These are phyloP conservation scores for Gasterosteus aculeatus DNA, from an alignment of 2,113 vertebrate genomes.

Conservation along the genomic window DNA sequence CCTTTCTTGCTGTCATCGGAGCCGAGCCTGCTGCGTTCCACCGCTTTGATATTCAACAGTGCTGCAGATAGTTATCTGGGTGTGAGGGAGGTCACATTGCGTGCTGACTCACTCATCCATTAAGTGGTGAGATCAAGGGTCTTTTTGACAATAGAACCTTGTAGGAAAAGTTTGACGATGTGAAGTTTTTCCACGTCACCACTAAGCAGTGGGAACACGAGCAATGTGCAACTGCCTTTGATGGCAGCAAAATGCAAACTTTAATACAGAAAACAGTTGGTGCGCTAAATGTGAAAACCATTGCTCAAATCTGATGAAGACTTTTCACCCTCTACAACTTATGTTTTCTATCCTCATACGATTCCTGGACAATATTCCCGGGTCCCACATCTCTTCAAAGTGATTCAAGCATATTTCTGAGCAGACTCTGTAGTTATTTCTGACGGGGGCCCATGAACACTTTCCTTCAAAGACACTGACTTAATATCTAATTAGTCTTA, in stretches of 20 bases:
- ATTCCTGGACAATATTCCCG: neutral
- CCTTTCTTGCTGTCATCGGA: conserved; percentile 13
- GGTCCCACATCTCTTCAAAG: conserved; percentile 1
- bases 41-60: conserved; percentile 45
- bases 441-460: conserved; percentile 3
- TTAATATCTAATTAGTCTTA: conserved; percentile 39
- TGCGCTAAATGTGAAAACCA: neutral
- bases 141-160: conserved; percentile 25
- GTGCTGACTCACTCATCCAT: conserved; percentile 39
- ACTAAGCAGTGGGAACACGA: neutral
- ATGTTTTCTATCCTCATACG: neutral
- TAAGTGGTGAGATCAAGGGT: conserved; percentile 46
- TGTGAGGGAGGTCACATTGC: conserved; percentile 21
- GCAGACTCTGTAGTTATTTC: conserved; percentile 17
- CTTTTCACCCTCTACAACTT: neutral
- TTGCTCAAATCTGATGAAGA: neutral
- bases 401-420: conserved; percentile 11
- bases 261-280: neutral
- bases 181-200: neutral
- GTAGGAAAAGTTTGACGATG: conserved; percentile 20
- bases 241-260: neutral
- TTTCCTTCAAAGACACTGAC: conserved; percentile 18
- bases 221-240: neutral
- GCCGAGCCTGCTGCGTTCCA: conserved; percentile 11
- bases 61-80: conserved; percentile 26